phyloP scores from a whole-genome alignment of 2,113 vertebrate genomes.

The human (Homo sapiens) region GRCh38 chr15:80378001-80378500 shows the following conservation, averaged over 20 bases:
- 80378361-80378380: not conserved
- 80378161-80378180: not conserved
- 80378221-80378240: no score
- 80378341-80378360: not conserved
- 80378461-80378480: not conserved
- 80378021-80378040: not conserved
- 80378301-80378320: not conserved
- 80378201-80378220: not conserved
- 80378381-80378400: not conserved
- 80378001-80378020: no score
- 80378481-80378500: not conserved
- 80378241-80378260: not conserved
- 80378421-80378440: not conserved
- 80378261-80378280: accelerated
- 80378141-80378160: not conserved
- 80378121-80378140: not conserved
- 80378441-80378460: not conserved
- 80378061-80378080: not conserved
- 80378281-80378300: not conserved
- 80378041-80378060: not conserved
- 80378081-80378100: no score
- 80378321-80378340: no score
- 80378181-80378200: not conserved
- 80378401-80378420: no score
- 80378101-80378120: not conserved